These are phyloP conservation scores for Patagioenas fasciata DNA, from an alignment of 2,113 vertebrate genomes.

Conservation along the genomic window DNA sequence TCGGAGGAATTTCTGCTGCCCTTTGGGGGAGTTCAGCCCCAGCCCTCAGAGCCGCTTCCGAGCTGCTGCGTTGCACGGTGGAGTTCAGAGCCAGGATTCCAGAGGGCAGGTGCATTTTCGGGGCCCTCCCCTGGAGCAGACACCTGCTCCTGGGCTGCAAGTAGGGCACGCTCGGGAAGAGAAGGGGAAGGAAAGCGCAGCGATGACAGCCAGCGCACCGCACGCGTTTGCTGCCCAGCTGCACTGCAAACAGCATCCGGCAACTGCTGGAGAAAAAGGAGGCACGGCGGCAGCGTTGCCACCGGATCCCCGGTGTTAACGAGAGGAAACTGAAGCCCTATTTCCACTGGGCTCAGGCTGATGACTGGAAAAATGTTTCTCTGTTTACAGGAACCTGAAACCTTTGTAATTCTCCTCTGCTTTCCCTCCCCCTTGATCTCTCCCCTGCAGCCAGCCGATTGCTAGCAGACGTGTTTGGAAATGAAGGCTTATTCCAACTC, in stretches of 20 bases:
- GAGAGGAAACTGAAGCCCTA: constrained; percentile 50
- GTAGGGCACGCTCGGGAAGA: not conserved
- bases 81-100: not conserved
- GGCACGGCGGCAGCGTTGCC: constrained; percentile 43
- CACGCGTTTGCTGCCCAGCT: not conserved
- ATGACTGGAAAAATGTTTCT: constrained; percentile 70
- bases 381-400: constrained; percentile 71
- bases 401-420: constrained; percentile 58
- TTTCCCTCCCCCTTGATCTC: not conserved
- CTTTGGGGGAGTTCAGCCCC: not conserved
- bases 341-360: constrained; percentile 54
- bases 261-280: not conserved
- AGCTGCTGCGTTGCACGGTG: not conserved
- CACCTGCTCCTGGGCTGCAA: not conserved
- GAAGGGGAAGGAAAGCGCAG: not conserved
- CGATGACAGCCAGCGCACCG: not conserved
- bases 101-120: not conserved
- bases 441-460: not conserved
- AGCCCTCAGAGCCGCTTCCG: not conserved
- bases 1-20: not conserved
- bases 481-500: constrained; percentile 5
- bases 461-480: not conserved
- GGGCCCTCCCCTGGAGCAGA: not conserved
- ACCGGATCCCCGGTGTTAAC: constrained; percentile 12
- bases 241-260: not conserved